phyloP scores from a whole-genome alignment of 2,888 invertebrate genomes.

The Erebia ligea region DNA sequence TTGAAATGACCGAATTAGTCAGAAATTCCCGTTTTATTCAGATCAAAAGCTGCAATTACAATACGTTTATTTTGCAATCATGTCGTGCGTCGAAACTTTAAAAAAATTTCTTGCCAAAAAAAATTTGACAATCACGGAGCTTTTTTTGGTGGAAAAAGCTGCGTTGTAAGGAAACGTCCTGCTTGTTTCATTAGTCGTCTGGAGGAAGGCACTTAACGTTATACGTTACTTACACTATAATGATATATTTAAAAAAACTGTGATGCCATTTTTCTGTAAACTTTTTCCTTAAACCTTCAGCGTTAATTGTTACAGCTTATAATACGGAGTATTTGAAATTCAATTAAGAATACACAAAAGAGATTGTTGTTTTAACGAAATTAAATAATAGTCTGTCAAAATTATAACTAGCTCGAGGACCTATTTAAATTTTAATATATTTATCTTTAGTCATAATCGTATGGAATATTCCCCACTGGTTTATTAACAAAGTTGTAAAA shows the following conservation, averaged over 20 bases:
- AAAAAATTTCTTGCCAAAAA: constrained; percentile 12
- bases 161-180: constrained; percentile 14
- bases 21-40: neutral
- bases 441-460: neutral
- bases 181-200: constrained; percentile 8
- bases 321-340: neutral
- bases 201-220: constrained; percentile 10
- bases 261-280: neutral
- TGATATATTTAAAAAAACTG: constrained; percentile 11
- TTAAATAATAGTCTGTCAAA: neutral
- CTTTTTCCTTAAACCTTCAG: neutral
- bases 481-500: constrained; percentile 8
- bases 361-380: neutral
- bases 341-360: neutral
- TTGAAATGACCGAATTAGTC: neutral
- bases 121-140: neutral
- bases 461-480: neutral
- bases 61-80: constrained; percentile 12
- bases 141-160: constrained; percentile 5
- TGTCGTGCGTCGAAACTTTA: neutral
- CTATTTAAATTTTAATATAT: neutral
- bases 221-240: constrained; percentile 9
- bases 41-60: neutral
- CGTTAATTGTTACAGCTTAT: neutral
- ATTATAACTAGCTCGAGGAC: neutral